phyloP scores from a whole-genome alignment of 2,888 invertebrate species.

The Agrilus biguttatus region DNA sequence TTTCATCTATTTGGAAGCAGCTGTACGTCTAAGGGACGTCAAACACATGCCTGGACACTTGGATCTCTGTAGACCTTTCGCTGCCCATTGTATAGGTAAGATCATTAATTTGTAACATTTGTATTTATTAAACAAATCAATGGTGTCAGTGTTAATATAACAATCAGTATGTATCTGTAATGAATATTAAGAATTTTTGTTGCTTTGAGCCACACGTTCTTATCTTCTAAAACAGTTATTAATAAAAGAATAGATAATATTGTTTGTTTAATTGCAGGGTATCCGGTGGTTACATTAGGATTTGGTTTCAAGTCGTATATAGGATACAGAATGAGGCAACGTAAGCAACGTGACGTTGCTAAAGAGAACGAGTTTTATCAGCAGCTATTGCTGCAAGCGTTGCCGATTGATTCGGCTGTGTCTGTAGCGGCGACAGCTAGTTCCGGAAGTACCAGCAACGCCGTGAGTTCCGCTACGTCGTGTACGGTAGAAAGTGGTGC shows the following conservation, averaged over 20 bases:
- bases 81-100: slow-evolving; percentile 65
- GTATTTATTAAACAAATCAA: too few relatives aligned
- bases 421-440: slow-evolving; percentile 3
- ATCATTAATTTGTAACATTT: slow-evolving; percentile 2
- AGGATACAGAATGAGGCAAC: slow-evolving; percentile 77
- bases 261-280: slow-evolving; percentile 53
- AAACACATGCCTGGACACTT: slow-evolving; percentile 73
- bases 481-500: slow-evolving; percentile 8
- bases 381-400: slow-evolving; percentile 79
- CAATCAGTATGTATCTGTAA: too few relatives aligned
- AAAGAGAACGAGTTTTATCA: slow-evolving; percentile 92
- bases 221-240: too few relatives aligned
- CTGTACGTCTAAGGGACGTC: slow-evolving; percentile 69
- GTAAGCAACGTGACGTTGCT: slow-evolving; percentile 84
- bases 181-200: too few relatives aligned
- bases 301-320: slow-evolving; percentile 91
- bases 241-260: too few relatives aligned
- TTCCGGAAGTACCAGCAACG: slow-evolving; percentile 5
- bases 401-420: slow-evolving; percentile 48
- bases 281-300: slow-evolving; percentile 89
- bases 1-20: slow-evolving; percentile 89
- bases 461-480: slow-evolving; percentile 16
- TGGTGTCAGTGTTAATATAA: too few relatives aligned
- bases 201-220: too few relatives aligned
- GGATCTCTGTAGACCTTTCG: slow-evolving; percentile 88